These are phyloP conservation scores for Rhinoptilus africanus DNA, from an alignment of 2,113 vertebrate species.

Conservation along the genomic window DNA sequence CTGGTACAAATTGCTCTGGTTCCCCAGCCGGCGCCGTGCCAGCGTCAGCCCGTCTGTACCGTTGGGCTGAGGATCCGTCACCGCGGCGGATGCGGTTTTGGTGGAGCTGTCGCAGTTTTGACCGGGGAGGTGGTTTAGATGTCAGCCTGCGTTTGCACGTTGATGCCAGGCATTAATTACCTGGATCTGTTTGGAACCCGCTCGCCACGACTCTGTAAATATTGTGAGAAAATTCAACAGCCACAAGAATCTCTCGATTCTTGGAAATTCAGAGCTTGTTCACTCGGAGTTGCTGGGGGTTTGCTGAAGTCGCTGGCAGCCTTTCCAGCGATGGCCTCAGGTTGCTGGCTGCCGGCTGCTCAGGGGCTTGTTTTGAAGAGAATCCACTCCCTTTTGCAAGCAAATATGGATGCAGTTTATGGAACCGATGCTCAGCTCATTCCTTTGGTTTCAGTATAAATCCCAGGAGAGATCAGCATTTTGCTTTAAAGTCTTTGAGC, in stretches of 20 bases:
- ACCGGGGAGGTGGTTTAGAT: background rate
- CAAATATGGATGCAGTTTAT: background rate
- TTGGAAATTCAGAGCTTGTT: background rate
- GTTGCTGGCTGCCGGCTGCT: background rate
- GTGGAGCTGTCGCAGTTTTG: background rate
- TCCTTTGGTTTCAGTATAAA: background rate
- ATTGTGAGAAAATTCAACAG: background rate
- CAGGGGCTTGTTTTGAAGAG: background rate
- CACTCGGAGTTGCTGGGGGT: background rate
- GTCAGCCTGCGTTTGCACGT: background rate
- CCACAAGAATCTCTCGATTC: background rate
- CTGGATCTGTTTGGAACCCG: background rate
- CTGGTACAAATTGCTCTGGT: background rate
- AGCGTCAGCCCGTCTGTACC: fast-evolving
- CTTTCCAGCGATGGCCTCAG: background rate
- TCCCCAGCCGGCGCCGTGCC: background rate
- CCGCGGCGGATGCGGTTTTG: fast-evolving
- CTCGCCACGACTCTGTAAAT: fast-evolving
- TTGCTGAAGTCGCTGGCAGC: background rate
- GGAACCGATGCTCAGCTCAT: background rate
- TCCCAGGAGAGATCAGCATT: background rate
- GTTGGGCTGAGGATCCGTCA: fast-evolving
- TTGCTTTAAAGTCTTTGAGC: background rate
- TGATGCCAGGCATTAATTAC: background rate
- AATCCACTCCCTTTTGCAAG: background rate